phyloP scores from a whole-genome alignment of 2,113 vertebrate species.

The Turdus rufiventris region DNA sequence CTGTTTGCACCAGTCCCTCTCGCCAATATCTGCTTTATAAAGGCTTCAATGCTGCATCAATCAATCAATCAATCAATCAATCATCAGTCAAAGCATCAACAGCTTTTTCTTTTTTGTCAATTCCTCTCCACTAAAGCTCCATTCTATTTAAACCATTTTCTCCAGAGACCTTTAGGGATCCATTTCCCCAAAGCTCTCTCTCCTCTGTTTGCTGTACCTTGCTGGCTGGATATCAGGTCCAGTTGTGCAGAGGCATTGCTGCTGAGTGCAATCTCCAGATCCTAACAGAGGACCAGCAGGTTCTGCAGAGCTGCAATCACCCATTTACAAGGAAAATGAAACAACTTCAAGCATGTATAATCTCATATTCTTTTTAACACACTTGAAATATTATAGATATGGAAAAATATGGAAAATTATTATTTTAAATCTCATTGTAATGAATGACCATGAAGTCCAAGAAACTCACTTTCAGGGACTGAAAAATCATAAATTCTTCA shows the following conservation, averaged over 20 bases:
- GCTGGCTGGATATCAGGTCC: background rate
- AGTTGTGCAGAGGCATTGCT: background rate
- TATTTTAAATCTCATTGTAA: background rate
- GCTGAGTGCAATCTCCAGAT: background rate
- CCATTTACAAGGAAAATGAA: background rate
- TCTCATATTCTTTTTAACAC: background rate
- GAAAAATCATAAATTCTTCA: background rate
- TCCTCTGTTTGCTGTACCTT: background rate
- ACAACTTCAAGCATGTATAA: background rate
- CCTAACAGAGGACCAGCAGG: background rate
- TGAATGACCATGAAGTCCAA: background rate
- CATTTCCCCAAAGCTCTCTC: background rate
- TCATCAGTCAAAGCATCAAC: background rate
- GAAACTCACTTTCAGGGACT: background rate
- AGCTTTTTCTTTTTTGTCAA: background rate
- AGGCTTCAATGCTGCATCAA: background rate
- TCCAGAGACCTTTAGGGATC: background rate
- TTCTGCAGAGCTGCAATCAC: background rate
- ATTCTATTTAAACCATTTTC: background rate
- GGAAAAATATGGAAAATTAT: background rate
- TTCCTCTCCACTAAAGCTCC: background rate
- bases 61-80: background rate
- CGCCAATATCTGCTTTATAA: background rate
- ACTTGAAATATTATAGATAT: background rate
- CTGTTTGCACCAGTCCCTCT: background rate